A percentile compares a stretch with the other conserved stretches of the same genome.
phyloP scores from a whole-genome alignment of 2,113 vertebrate genomes.

The Platanista minor region DNA sequence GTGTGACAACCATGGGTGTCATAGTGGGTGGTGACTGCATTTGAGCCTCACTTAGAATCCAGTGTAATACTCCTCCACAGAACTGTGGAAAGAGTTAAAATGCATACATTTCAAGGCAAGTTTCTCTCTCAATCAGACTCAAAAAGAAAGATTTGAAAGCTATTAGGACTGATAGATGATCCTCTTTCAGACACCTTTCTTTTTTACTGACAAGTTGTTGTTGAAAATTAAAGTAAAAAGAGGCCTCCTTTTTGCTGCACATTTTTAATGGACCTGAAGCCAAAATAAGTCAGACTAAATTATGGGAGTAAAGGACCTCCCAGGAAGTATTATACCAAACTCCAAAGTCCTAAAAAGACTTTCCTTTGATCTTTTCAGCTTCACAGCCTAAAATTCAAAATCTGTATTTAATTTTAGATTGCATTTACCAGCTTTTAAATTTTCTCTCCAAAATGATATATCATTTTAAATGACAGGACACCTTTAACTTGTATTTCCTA shows the following conservation, averaged over 20 bases:
- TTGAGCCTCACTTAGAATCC: constrained; percentile 54
- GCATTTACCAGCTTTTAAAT: constrained; percentile 84
- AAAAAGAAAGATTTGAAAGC: constrained; percentile 84
- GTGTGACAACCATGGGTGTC: constrained; percentile 43
- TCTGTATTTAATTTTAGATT: constrained; percentile 87
- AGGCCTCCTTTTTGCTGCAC: constrained; percentile 77
- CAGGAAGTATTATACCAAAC: constrained; percentile 85
- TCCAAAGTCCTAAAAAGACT: constrained; percentile 84
- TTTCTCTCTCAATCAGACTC: constrained; percentile 77
- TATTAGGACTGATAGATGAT: constrained; percentile 83
- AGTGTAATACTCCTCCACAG: constrained; percentile 66
- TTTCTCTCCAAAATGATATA: constrained; percentile 84
- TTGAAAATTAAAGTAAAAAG: constrained; percentile 86
- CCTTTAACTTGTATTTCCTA: constrained; percentile 84
- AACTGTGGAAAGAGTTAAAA: constrained; percentile 80
- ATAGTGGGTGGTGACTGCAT: background rate
- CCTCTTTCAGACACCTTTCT: constrained; percentile 79
- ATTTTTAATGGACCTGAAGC: constrained; percentile 86
- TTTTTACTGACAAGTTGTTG: constrained; percentile 82
- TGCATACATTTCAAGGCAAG: constrained; percentile 76
- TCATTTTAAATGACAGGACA: constrained; percentile 84
- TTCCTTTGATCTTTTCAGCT: constrained; percentile 87
- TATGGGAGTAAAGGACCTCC: constrained; percentile 87
- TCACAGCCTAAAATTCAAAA: constrained; percentile 85
- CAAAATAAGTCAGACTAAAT: constrained; percentile 90